phyloP scores from a whole-genome alignment of 2,888 invertebrate genomes.

The Caenorhabditis sp. region DNA sequence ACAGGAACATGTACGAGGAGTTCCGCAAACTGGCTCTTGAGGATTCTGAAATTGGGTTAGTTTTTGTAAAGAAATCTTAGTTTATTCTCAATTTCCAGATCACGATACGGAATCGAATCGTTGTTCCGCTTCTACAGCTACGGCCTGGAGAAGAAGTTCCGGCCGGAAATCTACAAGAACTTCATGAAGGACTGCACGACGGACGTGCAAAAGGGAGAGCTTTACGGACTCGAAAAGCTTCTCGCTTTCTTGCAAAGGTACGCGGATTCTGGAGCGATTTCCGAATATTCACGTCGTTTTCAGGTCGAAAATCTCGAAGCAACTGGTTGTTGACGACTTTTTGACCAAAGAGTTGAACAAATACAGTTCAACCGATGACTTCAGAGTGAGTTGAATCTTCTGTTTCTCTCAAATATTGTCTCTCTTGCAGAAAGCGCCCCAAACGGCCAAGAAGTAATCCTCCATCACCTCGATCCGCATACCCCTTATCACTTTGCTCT shows the following conservation, averaged over 20 bases:
- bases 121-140: constrained; percentile 97
- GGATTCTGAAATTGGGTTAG: constrained; percentile 90
- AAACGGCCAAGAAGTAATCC: constrained; percentile 27
- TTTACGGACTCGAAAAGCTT: constrained; percentile 98
- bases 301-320: constrained; percentile 71
- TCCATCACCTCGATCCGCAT: neutral
- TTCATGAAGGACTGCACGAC: constrained; percentile 85
- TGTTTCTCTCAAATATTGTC: neutral
- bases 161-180: constrained; percentile 94
- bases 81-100: constrained; percentile 65
- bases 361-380: constrained; percentile 81
- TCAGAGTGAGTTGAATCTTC: constrained; percentile 39
- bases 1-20: constrained; percentile 97
- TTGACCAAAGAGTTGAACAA: constrained; percentile 80
- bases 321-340: constrained; percentile 79
- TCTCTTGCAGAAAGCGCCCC: constrained; percentile 41
- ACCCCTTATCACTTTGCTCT: constrained; percentile 24
- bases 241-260: constrained; percentile 92
- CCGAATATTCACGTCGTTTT: constrained; percentile 9
- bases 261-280: neutral
- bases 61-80: neutral
- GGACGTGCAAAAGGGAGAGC: constrained; percentile 84
- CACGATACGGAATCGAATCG: constrained; percentile 83
- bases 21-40: constrained; percentile 93
- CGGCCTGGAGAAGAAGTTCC: constrained; percentile 94